A percentile compares a stretch with the other conserved stretches of the same genome.
phyloP scores from a whole-genome alignment of 2,797 vertebrate genomes.

The Synanceia verrucosa region DNA sequence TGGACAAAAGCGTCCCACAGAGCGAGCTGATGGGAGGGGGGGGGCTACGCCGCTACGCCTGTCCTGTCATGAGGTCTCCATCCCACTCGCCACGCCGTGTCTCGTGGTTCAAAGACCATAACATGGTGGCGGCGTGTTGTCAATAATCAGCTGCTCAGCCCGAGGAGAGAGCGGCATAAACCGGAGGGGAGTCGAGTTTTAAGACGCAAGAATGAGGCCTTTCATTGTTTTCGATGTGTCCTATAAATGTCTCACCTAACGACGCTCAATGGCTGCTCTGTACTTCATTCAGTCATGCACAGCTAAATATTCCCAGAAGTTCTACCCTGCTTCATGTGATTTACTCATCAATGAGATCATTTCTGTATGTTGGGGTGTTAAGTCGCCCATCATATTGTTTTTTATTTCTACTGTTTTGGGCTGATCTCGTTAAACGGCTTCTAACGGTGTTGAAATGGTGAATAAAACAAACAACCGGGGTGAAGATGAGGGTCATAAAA shows the following conservation, averaged over 20 bases:
- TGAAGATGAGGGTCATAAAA: constrained; percentile 29
- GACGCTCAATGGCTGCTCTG: constrained; percentile 32
- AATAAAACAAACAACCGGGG: constrained; percentile 25
- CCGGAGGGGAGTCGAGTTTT: constrained; percentile 8
- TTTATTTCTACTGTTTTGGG: too few relatives aligned
- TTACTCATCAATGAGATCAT: neutral
- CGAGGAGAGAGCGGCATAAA: constrained; percentile 50
- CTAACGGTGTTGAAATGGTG: constrained; percentile 30
- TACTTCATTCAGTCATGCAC: constrained; percentile 5
- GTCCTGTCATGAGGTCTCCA: constrained; percentile 75
- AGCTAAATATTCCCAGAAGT: constrained; percentile 19
- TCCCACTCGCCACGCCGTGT: constrained; percentile 66
- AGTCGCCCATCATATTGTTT: too few relatives aligned
- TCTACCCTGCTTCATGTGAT: constrained; percentile 10
- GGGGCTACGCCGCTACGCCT: constrained; percentile 36
- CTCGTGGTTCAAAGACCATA: constrained; percentile 77
- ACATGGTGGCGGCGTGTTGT: constrained; percentile 53
- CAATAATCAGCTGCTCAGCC: constrained; percentile 71
- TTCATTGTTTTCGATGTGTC: constrained; percentile 18
- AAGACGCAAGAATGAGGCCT: constrained; percentile 41
- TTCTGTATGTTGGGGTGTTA: neutral
- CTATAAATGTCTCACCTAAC: constrained; percentile 22
- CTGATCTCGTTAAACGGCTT: constrained; percentile 41
- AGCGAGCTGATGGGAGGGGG: constrained; percentile 53
- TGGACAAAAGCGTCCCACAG: constrained; percentile 79